Conservation (phyloP, 2,797 vertebrate species). For the Syngnathus acus region DNA sequence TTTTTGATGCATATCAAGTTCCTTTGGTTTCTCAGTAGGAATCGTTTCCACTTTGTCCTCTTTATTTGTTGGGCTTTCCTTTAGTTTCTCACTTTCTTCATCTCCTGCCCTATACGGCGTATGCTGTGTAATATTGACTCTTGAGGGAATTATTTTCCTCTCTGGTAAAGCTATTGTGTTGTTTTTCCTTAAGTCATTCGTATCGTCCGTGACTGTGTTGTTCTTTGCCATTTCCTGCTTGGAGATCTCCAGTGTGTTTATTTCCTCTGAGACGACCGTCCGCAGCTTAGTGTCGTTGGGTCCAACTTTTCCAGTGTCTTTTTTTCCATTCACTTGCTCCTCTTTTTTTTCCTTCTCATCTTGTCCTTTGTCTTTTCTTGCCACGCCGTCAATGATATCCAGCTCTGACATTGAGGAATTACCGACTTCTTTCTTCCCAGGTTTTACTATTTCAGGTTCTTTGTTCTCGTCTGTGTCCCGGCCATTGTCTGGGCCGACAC, state of each 20-base stretch:
- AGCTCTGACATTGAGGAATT: slow-evolving; percentile 20
- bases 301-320: slow-evolving; percentile 41
- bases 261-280: slow-evolving; percentile 33
- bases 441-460: slow-evolving; percentile 32
- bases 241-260: slow-evolving; percentile 52
- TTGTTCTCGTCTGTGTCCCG: slow-evolving; percentile 51
- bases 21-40: slow-evolving; percentile 22
- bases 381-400: slow-evolving; percentile 40
- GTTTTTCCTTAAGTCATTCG: slow-evolving; percentile 29
- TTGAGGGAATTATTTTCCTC: slow-evolving; percentile 25
- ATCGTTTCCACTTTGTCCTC: slow-evolving; percentile 19
- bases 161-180: slow-evolving; percentile 20
- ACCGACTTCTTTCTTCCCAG: slow-evolving; percentile 29
- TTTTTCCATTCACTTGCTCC: slow-evolving; percentile 57
- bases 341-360: slow-evolving; percentile 53
- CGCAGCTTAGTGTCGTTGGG: slow-evolving; percentile 63
- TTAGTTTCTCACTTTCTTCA: slow-evolving; percentile 27
- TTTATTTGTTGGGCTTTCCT: slow-evolving; percentile 22
- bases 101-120: slow-evolving; percentile 46
- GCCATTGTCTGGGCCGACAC: slow-evolving; percentile 41
- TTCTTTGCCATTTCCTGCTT: slow-evolving; percentile 42
- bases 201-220: slow-evolving; percentile 32
- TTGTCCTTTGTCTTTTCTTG: slow-evolving; percentile 59
- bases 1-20: slow-evolving; percentile 11
- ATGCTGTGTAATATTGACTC: slow-evolving; percentile 48